Percentiles rank a stretch among this genome's conserved stretches.
Evolutionary conservation across 2,113 vertebrate species (phyloP).

Genomic region (Neomonachus schauinslandi): DNA sequence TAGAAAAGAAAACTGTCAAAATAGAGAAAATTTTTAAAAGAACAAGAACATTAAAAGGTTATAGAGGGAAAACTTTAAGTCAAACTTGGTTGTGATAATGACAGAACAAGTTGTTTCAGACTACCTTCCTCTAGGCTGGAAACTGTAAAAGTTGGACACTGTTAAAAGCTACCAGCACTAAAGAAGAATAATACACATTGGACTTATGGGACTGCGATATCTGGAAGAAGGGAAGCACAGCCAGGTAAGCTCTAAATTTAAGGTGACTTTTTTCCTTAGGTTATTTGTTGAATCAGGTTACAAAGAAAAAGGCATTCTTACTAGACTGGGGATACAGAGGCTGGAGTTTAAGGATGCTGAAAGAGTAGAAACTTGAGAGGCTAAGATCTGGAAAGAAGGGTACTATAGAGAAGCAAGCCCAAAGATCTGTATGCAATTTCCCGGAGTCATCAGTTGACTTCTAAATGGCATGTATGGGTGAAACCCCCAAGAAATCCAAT

Average conservation of each 20-base stretch:
- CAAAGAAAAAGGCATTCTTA: background rate
- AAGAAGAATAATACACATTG: background rate
- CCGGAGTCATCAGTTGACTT: background rate
- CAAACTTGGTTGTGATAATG: conserved; percentile 7
- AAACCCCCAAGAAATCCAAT: conserved; percentile 8
- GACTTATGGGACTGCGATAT: background rate
- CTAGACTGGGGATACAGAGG: background rate
- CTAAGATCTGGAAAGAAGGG: background rate
- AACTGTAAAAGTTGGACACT: background rate
- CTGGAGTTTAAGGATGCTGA: background rate
- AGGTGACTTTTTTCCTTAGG: background rate
- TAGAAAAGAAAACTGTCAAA: background rate
- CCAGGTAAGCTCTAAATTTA: background rate
- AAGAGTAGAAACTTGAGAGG: conserved; percentile 24
- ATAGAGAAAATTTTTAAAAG: background rate
- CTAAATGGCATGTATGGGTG: background rate
- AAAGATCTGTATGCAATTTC: background rate
- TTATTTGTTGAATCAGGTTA: background rate
- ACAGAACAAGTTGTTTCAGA: background rate
- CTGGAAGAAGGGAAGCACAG: background rate
- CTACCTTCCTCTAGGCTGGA: background rate
- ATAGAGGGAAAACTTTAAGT: background rate
- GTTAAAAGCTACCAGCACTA: background rate
- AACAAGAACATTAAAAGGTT: background rate
- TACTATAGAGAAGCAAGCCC: background rate